A percentile compares a stretch with the other conserved stretches of the same genome.
phyloP scores from a whole-genome alignment of 2,113 vertebrate species.

The Castor canadensis region DNA sequence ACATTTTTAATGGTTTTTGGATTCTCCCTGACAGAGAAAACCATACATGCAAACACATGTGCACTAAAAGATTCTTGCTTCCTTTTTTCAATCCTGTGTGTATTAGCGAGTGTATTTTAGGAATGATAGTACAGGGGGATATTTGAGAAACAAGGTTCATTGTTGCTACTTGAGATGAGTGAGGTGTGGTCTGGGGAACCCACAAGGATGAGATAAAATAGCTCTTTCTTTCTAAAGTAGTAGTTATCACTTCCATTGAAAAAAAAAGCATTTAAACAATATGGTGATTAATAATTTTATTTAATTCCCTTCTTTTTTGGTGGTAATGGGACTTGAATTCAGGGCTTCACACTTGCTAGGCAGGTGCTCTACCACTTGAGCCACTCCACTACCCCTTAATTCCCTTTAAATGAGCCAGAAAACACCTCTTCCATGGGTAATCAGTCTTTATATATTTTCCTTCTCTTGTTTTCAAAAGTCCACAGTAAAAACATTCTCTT shows the following conservation, averaged over 20 bases:
- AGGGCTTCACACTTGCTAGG: too few species aligned
- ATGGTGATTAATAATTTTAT: background rate
- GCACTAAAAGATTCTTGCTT: background rate
- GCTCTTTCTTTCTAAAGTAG: background rate
- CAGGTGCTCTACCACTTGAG: too few species aligned
- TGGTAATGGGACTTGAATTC: too few species aligned
- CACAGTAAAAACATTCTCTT: background rate
- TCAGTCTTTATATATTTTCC: background rate
- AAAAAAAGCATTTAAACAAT: background rate
- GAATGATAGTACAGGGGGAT: background rate
- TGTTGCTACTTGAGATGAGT: background rate
- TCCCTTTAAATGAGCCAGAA: background rate
- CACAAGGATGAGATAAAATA: background rate
- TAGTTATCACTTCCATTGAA: background rate
- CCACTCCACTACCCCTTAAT: too few species aligned
- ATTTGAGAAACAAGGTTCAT: background rate
- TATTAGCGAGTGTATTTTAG: background rate
- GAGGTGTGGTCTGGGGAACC: background rate
- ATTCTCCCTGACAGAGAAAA: background rate
- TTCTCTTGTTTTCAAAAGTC: constrained; percentile 33
- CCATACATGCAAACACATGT: background rate
- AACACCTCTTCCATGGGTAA: background rate
- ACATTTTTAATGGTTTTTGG: background rate
- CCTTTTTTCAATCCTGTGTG: background rate
- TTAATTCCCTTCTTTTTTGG: background rate